phyloP scores from a whole-genome alignment of 2,888 invertebrate genomes.

The Nebria salina region DNA sequence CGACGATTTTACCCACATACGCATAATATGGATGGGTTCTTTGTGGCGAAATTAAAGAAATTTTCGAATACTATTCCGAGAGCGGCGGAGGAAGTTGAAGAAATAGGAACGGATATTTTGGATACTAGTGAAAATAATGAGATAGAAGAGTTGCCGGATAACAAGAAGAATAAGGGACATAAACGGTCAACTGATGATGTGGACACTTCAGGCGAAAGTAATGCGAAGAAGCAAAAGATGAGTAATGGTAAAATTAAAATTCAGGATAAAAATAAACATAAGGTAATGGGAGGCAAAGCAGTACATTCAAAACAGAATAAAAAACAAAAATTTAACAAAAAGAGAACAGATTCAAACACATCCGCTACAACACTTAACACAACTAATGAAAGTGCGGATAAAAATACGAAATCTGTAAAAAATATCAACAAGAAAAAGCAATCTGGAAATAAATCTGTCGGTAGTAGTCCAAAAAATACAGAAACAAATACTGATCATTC shows the following conservation, averaged over 20 bases:
- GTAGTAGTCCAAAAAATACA: constrained; percentile 53
- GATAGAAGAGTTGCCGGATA: constrained; percentile 32
- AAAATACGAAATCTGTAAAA: constrained; percentile 58
- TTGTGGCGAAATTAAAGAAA: constrained; percentile 97
- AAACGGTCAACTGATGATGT: not conserved
- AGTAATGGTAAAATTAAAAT: constrained; percentile 12
- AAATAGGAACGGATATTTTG: constrained; percentile 48
- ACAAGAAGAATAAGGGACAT: constrained; percentile 56
- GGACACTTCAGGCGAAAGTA: not conserved
- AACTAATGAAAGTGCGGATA: constrained; percentile 45
- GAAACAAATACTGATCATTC: constrained; percentile 63
- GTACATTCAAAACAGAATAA: not conserved
- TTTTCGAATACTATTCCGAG: constrained; percentile 81
- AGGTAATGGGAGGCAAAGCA: not conserved
- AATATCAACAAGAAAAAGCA: not conserved
- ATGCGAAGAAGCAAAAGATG: constrained; percentile 31
- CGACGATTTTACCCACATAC: constrained; percentile 96
- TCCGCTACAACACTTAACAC: not conserved
- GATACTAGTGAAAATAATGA: constrained; percentile 19
- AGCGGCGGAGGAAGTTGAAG: constrained; percentile 60
- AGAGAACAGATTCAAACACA: constrained; percentile 12
- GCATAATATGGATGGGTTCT: constrained; percentile 99
- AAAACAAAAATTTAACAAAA: constrained; percentile 54
- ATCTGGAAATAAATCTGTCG: not conserved
- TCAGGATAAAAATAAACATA: constrained; percentile 5